Conservation (phyloP, 2,113 vertebrate genomes). For the Nycticryphes semicollaris region DNA sequence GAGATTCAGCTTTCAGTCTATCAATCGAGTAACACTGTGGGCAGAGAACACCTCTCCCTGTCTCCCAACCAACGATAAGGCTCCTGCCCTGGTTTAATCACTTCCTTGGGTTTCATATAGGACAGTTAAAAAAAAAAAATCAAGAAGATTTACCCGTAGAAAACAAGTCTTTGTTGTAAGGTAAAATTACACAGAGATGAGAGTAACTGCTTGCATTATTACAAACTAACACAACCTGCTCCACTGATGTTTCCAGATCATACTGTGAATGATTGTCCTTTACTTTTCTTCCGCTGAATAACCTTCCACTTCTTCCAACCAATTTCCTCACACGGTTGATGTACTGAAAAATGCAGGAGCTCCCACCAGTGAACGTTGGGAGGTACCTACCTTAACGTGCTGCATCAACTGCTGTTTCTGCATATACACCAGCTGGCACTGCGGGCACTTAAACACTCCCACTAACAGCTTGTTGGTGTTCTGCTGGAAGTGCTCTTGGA, state of each 20-base stretch:
- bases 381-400: constrained; percentile 88
- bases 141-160: neutral
- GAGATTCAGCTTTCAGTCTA: neutral
- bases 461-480: constrained; percentile 82
- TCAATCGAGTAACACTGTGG: neutral
- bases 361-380: neutral
- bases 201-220: neutral
- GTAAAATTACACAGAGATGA: neutral
- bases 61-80: neutral
- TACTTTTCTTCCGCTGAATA: neutral
- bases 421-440: constrained; percentile 89
- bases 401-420: constrained; percentile 92
- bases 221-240: neutral
- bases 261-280: neutral
- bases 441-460: constrained; percentile 93
- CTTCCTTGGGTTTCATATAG: neutral
- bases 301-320: neutral
- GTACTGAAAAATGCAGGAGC: neutral
- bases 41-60: neutral
- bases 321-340: neutral
- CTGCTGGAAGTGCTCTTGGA: constrained; percentile 93
- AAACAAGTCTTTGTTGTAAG: neutral
- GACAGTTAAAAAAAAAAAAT: neutral
- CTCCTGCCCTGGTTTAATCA: neutral
- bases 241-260: neutral